These are phyloP conservation scores for Psylliodes chrysocephalus DNA, from an alignment of 2,888 invertebrate genomes.

Conservation along the genomic window DNA sequence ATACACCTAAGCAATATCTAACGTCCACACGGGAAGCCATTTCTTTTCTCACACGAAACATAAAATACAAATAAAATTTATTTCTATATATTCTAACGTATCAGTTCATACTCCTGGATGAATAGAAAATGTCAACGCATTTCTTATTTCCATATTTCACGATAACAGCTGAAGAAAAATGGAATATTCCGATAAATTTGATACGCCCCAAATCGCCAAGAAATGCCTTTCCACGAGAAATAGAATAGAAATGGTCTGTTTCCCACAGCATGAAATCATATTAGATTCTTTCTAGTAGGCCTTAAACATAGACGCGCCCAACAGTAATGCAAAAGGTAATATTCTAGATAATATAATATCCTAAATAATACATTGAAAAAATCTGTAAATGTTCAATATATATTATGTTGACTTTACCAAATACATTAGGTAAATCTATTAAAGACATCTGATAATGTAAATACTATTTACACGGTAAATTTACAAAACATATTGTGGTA, in stretches of 20 bases:
- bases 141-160: slow-evolving; percentile 14
- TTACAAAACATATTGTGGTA: no score
- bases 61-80: slow-evolving; percentile 10
- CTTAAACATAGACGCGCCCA: no score
- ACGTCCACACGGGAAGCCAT: background rate
- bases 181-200: slow-evolving; percentile 12
- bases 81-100: slow-evolving; percentile 8
- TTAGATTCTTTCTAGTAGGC: no score
- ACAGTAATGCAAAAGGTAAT: no score
- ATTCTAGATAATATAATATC: no score
- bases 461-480: no score
- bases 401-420: no score
- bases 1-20: background rate
- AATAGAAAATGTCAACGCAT: slow-evolving; percentile 11
- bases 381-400: no score
- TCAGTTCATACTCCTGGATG: slow-evolving; percentile 2
- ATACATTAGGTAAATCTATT: no score
- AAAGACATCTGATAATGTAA: no score
- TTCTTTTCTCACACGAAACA: background rate
- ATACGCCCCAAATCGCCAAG: slow-evolving; percentile 7
- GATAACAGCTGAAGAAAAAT: background rate
- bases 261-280: background rate
- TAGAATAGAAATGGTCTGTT: background rate
- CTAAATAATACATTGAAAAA: no score
- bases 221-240: slow-evolving; percentile 7